Base-by-base conservation (phyloP, 2,797 vertebrate genomes). In the Ceryle rudis region DNA sequence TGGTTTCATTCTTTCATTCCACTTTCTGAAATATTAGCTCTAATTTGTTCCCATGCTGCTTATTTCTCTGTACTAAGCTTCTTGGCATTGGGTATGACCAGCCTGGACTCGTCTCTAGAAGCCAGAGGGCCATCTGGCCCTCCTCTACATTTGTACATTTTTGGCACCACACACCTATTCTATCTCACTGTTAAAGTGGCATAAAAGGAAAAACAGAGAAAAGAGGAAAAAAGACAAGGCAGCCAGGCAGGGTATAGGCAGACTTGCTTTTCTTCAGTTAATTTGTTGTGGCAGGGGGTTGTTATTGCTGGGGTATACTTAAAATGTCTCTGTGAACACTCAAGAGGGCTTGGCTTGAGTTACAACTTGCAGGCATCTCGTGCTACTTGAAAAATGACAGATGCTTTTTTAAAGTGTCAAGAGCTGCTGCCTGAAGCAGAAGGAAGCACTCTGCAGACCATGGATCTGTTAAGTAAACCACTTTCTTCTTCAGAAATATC, bases 341-440 rank as follows among this genome's bases (percentile, higher is more conserved):
- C 79, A 62, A 37, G 65, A 83, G 69, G 70, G 52, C 79, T 87
- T 95, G 86, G 55, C 70, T 89, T 92, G 52, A 31, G 19, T 94
- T 85, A 54, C 65, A 81, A 39, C 28, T 89, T 86, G 35, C 69
- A 96, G 86, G 66, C 89, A 41, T 90, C 54, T 51, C 52, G n/a
- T 66, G 71, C 87, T 90, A 42, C 81, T 81, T 93, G 94, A 95
- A 86, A 92, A 95, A 79, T 79, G 75, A 86, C 93, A 94, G 92
- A 78, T 72, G 69, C 58, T 83, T 61, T 71, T 95, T 58, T 55
- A 22, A 86, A 86, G 75, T 55, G 85, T 90, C 75, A 86, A 83
- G 90, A 95, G 61, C 55, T 89, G 64, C 81, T 80, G 78, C 69
- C 81, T 65, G 81, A 83, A 88, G 65, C 2, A 3, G 35, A 72